These are phyloP conservation scores for Ramazzottius varieornatus DNA, from an alignment of 2,888 invertebrate genomes.

Conservation along the genomic window DNA sequence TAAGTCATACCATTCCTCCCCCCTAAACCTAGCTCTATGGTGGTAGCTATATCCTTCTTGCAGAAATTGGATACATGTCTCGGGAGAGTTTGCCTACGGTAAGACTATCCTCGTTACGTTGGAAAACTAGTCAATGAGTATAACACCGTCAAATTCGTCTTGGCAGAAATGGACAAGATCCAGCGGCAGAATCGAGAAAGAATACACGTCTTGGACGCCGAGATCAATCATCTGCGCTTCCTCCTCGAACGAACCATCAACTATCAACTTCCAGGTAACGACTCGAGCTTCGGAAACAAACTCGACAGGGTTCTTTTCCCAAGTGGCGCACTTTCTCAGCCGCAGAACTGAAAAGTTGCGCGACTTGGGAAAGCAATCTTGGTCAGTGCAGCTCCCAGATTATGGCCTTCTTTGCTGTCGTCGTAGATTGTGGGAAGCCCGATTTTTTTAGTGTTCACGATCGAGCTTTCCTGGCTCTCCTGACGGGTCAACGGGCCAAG, in stretches of 20 bases:
- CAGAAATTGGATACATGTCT: not conserved
- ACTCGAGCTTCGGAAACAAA: too few species aligned
- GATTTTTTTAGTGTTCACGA: not conserved
- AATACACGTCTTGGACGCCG: not conserved
- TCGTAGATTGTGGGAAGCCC: not conserved
- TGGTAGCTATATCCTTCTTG: not conserved
- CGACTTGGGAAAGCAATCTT: too few species aligned
- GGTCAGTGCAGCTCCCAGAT: too few species aligned
- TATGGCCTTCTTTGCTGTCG: not conserved
- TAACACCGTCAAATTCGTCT: too few species aligned
- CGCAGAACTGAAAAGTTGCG: too few species aligned
- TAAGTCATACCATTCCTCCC: conserved; percentile 11
- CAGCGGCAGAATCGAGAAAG: not conserved
- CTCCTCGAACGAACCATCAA: not conserved
- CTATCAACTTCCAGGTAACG: not conserved
- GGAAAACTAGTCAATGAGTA: too few species aligned
- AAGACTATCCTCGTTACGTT: too few species aligned
- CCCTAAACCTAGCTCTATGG: not conserved
- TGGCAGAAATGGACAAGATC: not conserved
- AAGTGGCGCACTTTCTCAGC: too few species aligned
- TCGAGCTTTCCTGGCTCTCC: not conserved
- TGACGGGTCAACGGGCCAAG: not conserved
- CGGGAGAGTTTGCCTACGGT: not conserved
- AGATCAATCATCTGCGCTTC: not conserved
- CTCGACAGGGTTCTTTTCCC: too few species aligned